phyloP scores from a whole-genome alignment of 1,140 invertebrate species.

The Thrips palmi region DNA sequence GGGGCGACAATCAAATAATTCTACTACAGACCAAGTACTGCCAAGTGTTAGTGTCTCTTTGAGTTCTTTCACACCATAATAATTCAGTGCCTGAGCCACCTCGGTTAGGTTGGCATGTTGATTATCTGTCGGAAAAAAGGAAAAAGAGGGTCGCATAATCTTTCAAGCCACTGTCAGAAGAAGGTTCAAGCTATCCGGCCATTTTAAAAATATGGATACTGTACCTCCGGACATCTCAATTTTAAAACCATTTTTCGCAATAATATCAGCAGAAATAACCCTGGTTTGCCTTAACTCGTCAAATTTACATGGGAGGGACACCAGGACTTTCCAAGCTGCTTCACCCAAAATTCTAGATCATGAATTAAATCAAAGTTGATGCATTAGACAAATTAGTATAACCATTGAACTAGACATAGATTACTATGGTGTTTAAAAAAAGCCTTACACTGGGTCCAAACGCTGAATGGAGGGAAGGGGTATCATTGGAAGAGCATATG shows the following conservation, averaged over 20 bases:
- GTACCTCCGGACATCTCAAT: conserved; percentile 15
- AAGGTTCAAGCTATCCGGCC: no score
- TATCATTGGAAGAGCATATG: no score
- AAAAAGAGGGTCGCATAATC: no score
- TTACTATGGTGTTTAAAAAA: no score
- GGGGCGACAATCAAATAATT: conserved; percentile 10
- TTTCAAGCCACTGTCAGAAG: no score
- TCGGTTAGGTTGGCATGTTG: conserved; percentile 10
- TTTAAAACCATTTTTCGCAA: conserved; percentile 17
- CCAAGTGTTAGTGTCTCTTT: conserved; percentile 11
- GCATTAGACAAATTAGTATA: no score
- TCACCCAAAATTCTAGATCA: conserved; percentile 12
- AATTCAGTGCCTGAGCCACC: conserved; percentile 10
- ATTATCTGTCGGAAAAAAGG: no score
- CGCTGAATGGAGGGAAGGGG: no score
- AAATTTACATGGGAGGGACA: conserved; percentile 10
- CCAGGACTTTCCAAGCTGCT: conserved; percentile 13
- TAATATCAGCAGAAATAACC: conserved; percentile 14
- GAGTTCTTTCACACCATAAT: conserved; percentile 11
- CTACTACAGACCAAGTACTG: background rate
- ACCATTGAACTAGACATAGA: no score
- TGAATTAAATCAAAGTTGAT: no score
- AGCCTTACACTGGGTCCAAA: no score
- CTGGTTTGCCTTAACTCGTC: conserved; percentile 8
- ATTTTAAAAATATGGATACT: background rate